Evolutionary conservation across 2,888 invertebrate genomes (phyloP), one percentile per base, ranked within the genome.

Genomic region (Athetis lepigone): DNA sequence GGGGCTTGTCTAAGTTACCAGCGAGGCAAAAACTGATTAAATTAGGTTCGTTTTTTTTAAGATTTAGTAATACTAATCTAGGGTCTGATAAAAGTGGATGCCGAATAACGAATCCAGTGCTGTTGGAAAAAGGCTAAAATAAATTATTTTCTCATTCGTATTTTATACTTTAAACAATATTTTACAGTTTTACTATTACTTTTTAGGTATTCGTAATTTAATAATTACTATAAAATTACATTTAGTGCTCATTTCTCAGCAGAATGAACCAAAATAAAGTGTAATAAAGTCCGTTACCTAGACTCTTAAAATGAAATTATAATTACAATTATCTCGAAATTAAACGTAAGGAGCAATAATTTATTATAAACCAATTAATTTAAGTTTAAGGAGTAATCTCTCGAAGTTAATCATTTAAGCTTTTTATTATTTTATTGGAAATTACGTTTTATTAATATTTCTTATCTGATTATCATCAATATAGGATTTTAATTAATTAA

Each of bases 401-500:
- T 21, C 3, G 11, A 29, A 42, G 29, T 49, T 57, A 52, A 69
- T 52, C 13, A 46, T 36, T 33, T 33, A 47, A 68, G 8, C 11
- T 46, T 67, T 42, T 56, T 13, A 27, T 66, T 56, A 51, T 33
- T 36, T 45, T 50, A 55, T 19, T 2, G 7, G 6, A 59, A 16
- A 58, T 50, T 33, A 29, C 27, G n/a, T 50, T 55, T 33, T 42
- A 46, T 36, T 67, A 27, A 55, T 59, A 25, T 49, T 13, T 19
- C 5, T 51, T 73, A 54, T 51, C 57, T 50, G 9, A 36, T 49
- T 37, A 13, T 27, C 21, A 69, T 54, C 7, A 39, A 29, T 42
- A 39, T 56, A 49, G 11, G 18, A 62, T 47, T 70, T 0, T 55
- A 40, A 21, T 56, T 70, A 47, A 75, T 63, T 43, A 50, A 6